Evolutionary conservation across 1,140 invertebrate species (phyloP), one percentile per base, ranked within the genome.

Genomic region (Homalodisca vitripennis): DNA sequence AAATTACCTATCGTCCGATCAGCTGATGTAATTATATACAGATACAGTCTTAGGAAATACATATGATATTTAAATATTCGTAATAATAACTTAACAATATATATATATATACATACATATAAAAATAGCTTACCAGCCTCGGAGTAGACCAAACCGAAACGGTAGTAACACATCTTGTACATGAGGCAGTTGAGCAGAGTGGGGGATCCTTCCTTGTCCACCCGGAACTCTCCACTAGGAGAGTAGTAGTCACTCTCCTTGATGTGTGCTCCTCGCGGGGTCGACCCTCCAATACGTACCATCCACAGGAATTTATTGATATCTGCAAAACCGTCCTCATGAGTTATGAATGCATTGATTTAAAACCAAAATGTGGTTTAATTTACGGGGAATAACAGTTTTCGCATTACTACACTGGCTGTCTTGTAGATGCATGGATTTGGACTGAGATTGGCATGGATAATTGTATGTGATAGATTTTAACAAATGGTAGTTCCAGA

Each of bases 231-330:
- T 3, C 96, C 97, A 70, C 88, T 89, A 0, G 92, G 85, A 32
- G 94, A 96, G 82, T 97, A 99, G 80, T 98, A 99, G 83, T 98
- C 95, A 77, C 89, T 89, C 82, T 99, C 97, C 77, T 95, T 93
- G 75, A 99, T 98, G 78, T 98, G 94, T 55, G 88, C 87, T 41
- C 97, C 96, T 74, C 91, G 87, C 71, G 98, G 95, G 24, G 96
- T 99, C 77, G 93, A 96, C 69, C 96, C 97, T 73, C 95, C 97
- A 79, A 99, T 99, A 70, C 97, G 87, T 6, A 99, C 97, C 97
- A 99, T 99, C 97, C 97, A 99, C 73, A 99, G 84, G 82, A 99
- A 99, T 83, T 99, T 98, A 81, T 98, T 98, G 62, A 99, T 95
- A 80, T 98, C 91, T 92, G 77, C 32, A 24, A 20, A 60, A 60